Percentiles rank a stretch among this genome's conserved stretches.
phyloP scores from a whole-genome alignment of 2,113 vertebrate species.

The Alaudala cheleensis region DNA sequence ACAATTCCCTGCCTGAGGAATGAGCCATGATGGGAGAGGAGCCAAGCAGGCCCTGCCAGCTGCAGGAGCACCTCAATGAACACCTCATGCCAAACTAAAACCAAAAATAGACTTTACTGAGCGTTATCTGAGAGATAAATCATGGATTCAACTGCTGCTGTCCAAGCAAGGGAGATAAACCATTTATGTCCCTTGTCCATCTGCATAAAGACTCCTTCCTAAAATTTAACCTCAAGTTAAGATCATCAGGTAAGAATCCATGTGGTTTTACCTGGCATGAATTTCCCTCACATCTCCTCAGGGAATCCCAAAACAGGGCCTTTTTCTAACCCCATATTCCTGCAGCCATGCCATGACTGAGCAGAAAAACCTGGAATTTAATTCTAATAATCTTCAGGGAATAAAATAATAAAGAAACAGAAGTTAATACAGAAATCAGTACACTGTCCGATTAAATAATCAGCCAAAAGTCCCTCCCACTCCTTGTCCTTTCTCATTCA shows the following conservation, averaged over 20 bases:
- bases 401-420: neutral
- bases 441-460: neutral
- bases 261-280: neutral
- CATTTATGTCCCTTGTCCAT: neutral
- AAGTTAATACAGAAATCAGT: neutral
- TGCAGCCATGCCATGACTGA: neutral
- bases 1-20: neutral
- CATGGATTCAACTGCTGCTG: neutral
- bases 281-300: neutral
- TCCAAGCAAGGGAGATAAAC: neutral
- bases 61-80: neutral
- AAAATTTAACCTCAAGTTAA: neutral
- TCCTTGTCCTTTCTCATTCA: neutral
- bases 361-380: neutral
- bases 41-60: neutral
- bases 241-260: neutral
- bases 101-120: neutral
- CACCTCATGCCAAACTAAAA: neutral
- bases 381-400: neutral
- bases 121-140: neutral
- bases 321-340: neutral
- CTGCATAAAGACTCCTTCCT: neutral
- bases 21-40: rapidly evolving
- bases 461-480: neutral
- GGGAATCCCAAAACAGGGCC: neutral